Evolutionary conservation across 2,113 vertebrate species (phyloP), one percentile per base, ranked within the genome.

Genomic region (Atractosteus spatula): DNA sequence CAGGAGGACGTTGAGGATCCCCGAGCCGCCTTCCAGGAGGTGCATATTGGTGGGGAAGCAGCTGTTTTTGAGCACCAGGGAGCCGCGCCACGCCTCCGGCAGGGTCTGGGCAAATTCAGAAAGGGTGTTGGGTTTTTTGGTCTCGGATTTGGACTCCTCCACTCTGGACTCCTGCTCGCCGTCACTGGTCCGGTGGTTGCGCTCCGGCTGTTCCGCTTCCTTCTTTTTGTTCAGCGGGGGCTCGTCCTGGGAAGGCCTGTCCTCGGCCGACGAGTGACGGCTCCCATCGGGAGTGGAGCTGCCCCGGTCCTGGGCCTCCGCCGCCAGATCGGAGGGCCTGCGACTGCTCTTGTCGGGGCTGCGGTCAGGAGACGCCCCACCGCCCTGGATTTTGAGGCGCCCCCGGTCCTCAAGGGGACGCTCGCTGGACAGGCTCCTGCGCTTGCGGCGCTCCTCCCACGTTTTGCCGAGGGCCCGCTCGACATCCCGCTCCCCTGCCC

Each of bases 21-120:
- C 84, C 0, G 92, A 76, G 17, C 97, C 95, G 7, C 97, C 97
- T 81, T 99, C 97, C 68, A 99, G 89, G 84, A 98, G 84, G 90
- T 93, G 95, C 92, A 99, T 94, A 84, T 95, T 90, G 0, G 97
- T 96, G 63, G 96, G 97, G 82, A 99, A 99, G 80, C 95, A 96
- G 89, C 97, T 98, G 87, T 99, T 99, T 84, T 99, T 99, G 64
- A 99, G 89, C 41, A 98, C 95, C 3, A 99, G 95, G 70, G 96
- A 94, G 77, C 97, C 97, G 0, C 92, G 93, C 97, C 97, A 99
- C 59, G 91, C 90, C 17, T 94, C 93, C n/a, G 92, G 85, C 69
- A 99, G 92, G 0, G 92, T 92, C 85, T 94, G 94, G 29, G 96
- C 95, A 0, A 94, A 98, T 76, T 99, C 97, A 0, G 93, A 94